Evolutionary conservation across 2,113 vertebrate species (phyloP).

Genomic region (Anser cygnoides): DNA sequence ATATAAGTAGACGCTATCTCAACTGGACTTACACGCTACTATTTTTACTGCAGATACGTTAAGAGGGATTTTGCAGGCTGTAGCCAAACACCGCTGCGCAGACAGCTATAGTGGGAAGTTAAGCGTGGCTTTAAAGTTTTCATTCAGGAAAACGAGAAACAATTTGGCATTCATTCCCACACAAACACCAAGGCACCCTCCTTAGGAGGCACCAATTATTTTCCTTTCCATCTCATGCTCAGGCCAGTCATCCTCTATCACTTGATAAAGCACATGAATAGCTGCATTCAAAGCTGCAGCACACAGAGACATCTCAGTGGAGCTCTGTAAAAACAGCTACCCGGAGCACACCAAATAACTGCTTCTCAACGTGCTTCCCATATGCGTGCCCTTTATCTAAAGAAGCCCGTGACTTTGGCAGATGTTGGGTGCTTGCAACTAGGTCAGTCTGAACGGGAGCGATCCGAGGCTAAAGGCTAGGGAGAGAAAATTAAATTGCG

Average conservation of each 20-base stretch:
- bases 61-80: background rate
- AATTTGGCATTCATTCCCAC: slow-evolving; percentile 44
- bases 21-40: background rate
- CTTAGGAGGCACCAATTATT: slow-evolving; percentile 45
- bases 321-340: slow-evolving; percentile 28
- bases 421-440: slow-evolving; percentile 59
- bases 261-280: slow-evolving; percentile 38
- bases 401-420: slow-evolving; percentile 32
- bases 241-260: slow-evolving; percentile 24
- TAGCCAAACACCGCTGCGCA: background rate
- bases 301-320: slow-evolving; percentile 29
- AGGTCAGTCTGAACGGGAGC: slow-evolving; percentile 52
- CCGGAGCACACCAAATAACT: background rate
- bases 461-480: slow-evolving; percentile 22
- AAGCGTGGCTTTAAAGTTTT: slow-evolving; percentile 1
- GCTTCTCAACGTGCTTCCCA: background rate
- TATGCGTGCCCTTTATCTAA: slow-evolving; percentile 11
- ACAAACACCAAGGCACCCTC: background rate
- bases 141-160: slow-evolving; percentile 46
- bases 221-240: slow-evolving; percentile 46
- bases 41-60: background rate
- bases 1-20: background rate
- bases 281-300: slow-evolving; percentile 35
- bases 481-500: slow-evolving; percentile 24
- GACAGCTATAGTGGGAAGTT: background rate